A percentile compares a stretch with the other conserved stretches of the same genome.
Conservation (phyloP, 2,888 invertebrate genomes). For the Epinotia ramella region DNA sequence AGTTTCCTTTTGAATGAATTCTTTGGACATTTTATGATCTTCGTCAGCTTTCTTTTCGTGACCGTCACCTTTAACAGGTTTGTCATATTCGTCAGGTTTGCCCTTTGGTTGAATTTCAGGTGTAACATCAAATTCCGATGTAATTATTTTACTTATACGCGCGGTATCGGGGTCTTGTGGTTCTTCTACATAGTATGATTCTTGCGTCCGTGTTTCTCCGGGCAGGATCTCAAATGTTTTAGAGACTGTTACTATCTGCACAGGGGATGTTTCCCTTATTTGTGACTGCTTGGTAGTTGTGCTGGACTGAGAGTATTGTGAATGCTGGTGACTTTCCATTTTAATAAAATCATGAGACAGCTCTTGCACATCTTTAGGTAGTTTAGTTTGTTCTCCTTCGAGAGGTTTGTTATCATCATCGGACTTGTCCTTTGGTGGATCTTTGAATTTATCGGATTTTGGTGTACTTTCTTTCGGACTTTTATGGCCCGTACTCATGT, state of each 20-base stretch:
- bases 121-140: not conserved
- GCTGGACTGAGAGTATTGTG: slow-evolving; percentile 48
- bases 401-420: slow-evolving; percentile 45
- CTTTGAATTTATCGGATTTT: not conserved
- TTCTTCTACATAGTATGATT: slow-evolving; percentile 61
- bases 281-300: slow-evolving; percentile 36
- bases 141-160: slow-evolving; percentile 43
- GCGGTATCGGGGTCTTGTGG: slow-evolving; percentile 56
- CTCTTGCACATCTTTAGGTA: slow-evolving; percentile 51
- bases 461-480: slow-evolving; percentile 3
- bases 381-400: slow-evolving; percentile 27
- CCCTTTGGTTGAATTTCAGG: not conserved
- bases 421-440: slow-evolving; percentile 8
- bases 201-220: slow-evolving; percentile 48
- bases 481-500: not conserved
- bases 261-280: slow-evolving; percentile 56
- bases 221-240: slow-evolving; percentile 56
- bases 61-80: slow-evolving; percentile 43
- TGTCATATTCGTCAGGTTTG: slow-evolving; percentile 35
- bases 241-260: slow-evolving; percentile 54
- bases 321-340: slow-evolving; percentile 58
- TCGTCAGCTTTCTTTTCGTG: slow-evolving; percentile 34
- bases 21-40: slow-evolving; percentile 58
- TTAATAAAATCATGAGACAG: slow-evolving; percentile 64
- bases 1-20: slow-evolving; percentile 66